Percentiles rank a stretch among this genome's conserved stretches.
These are phyloP conservation scores for Xenotilapia leptura DNA, from an alignment of 2,113 vertebrate species.

Conservation along the genomic window DNA sequence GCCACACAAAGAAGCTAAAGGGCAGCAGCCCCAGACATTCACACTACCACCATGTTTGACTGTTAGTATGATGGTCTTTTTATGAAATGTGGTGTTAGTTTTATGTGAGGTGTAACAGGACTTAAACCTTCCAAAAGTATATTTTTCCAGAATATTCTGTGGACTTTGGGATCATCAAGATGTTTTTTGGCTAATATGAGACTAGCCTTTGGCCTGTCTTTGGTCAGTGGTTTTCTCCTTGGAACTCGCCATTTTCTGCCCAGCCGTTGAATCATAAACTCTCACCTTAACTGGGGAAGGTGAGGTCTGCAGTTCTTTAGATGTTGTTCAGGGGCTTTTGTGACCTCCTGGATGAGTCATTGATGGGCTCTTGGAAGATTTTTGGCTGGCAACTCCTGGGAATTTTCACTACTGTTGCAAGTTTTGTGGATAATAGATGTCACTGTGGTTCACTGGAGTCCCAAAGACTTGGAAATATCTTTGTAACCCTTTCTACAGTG, in stretches of 20 bases:
- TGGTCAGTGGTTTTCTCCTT: background rate
- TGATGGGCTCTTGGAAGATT: background rate
- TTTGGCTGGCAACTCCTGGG: background rate
- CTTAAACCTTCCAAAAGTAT: background rate
- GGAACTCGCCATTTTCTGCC: background rate
- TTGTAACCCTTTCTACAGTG: background rate
- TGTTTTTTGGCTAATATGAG: background rate
- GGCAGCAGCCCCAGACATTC: background rate
- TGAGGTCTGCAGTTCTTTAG: background rate
- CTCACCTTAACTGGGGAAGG: background rate
- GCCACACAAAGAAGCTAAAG: background rate
- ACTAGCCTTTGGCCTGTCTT: background rate
- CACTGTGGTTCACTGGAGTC: background rate
- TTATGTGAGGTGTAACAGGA: background rate
- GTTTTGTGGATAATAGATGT: background rate
- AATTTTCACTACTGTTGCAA: background rate
- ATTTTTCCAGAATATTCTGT: background rate
- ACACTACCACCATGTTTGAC: background rate
- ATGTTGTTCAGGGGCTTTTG: background rate
- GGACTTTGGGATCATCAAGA: background rate
- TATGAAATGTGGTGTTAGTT: background rate
- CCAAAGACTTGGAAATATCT: background rate
- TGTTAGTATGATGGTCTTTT: background rate
- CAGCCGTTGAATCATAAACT: background rate
- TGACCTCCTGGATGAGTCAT: background rate